These are phyloP conservation scores for Corella eumyota DNA, from an alignment of 23 tunicate species.

Conservation along the genomic window DNA sequence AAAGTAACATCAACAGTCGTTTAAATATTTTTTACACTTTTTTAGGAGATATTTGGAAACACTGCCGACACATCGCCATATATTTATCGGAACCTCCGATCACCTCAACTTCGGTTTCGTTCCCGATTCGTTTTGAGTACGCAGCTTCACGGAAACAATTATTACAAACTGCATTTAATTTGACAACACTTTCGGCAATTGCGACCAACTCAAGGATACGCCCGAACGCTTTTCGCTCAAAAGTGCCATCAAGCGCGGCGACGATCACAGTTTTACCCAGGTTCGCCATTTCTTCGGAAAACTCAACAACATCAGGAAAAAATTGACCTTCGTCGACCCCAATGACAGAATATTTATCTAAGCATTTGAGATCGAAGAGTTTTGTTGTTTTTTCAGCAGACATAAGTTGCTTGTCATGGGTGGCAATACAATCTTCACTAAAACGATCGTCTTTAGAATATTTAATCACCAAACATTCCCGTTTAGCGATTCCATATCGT, in stretches of 20 bases:
- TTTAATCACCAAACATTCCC: slow-evolving; percentile 53
- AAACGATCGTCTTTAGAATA: slow-evolving; percentile 52
- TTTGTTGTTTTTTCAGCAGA: slow-evolving; percentile 40
- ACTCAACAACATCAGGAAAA: slow-evolving; percentile 65
- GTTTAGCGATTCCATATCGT: slow-evolving; percentile 36
- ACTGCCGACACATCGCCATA: slow-evolving; percentile 54
- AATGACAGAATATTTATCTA: slow-evolving; percentile 30
- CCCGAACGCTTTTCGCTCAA: slow-evolving; percentile 62
- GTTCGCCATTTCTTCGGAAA: slow-evolving; percentile 60
- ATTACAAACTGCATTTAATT: slow-evolving; percentile 67
- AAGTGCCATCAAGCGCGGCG: slow-evolving; percentile 79
- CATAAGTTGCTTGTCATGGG: slow-evolving; percentile 49
- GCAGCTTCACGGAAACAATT: slow-evolving; percentile 66
- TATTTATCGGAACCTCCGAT: slow-evolving; percentile 72
- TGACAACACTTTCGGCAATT: slow-evolving; percentile 64
- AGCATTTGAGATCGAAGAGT: slow-evolving; percentile 13
- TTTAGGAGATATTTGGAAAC: slow-evolving; percentile 7
- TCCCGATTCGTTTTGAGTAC: slow-evolving; percentile 43
- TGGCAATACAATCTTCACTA: slow-evolving; percentile 32
- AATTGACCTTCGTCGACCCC: slow-evolving; percentile 91
- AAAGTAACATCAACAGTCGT: no score
- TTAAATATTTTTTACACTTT: no score
- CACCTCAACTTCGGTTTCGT: slow-evolving; percentile 64
- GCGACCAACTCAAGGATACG: slow-evolving; percentile 42
- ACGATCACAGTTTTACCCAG: slow-evolving; percentile 53